Percentiles rank a stretch among this genome's conserved stretches.
phyloP scores from a whole-genome alignment of 2,797 vertebrate genomes.

The Enteromius viviparus region DNA sequence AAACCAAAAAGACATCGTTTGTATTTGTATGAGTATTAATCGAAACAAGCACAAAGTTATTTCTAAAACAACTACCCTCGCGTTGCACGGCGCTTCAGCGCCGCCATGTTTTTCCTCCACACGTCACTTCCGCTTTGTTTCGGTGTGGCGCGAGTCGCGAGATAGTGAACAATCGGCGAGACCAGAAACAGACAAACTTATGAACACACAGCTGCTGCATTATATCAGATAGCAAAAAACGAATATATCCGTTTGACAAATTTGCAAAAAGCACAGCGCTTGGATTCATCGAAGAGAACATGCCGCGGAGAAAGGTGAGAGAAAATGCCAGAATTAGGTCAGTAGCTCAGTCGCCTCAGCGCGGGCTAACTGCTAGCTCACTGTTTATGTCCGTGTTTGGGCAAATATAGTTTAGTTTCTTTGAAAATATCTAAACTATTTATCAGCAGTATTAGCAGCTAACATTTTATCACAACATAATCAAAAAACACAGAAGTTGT shows the following conservation, averaged over 20 bases:
- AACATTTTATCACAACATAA: neutral
- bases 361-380: conserved; percentile 31
- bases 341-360: conserved; percentile 16
- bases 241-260: neutral
- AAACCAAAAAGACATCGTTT: neutral
- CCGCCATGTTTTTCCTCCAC: neutral
- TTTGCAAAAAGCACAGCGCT: neutral
- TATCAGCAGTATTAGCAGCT: neutral
- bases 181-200: neutral
- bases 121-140: conserved; percentile 32
- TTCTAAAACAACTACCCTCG: too few species aligned
- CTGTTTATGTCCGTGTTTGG: neutral
- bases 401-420: neutral
- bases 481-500: neutral
- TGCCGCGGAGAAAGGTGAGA: conserved; percentile 70
- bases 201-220: neutral
- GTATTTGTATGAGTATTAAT: neutral
- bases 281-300: conserved; percentile 29
- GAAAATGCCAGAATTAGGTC: conserved; percentile 40
- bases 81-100: neutral
- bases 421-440: fast-evolving
- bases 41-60: neutral
- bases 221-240: neutral
- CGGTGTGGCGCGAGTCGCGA: conserved; percentile 47
- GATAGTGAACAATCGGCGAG: conserved; percentile 20